Conservation (phyloP, 2,888 invertebrate species). For the Herminia tarsipennalis region DNA sequence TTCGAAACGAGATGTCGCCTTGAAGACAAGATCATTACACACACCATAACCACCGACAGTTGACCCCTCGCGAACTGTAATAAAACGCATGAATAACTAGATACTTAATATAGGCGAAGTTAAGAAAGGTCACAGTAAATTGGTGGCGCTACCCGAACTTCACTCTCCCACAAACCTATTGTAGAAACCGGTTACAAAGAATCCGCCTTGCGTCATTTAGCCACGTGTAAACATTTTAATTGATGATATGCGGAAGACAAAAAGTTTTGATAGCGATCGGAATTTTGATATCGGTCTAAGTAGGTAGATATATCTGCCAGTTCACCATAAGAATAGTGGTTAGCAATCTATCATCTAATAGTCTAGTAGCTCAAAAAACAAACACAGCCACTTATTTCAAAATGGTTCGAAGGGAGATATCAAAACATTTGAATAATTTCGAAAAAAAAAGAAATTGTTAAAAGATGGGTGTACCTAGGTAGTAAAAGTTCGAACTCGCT, state of each 20-base stretch:
- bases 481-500: no score
- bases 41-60: constrained; percentile 55
- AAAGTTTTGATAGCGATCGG: constrained; percentile 67
- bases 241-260: constrained; percentile 82
- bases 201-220: constrained; percentile 76
- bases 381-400: no score
- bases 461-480: no score
- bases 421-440: no score
- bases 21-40: constrained; percentile 70
- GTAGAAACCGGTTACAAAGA: constrained; percentile 74
- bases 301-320: constrained; percentile 46
- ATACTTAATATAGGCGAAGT: constrained; percentile 39
- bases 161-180: constrained; percentile 74
- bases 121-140: constrained; percentile 60
- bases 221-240: constrained; percentile 83
- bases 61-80: constrained; percentile 52
- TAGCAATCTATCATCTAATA: no score
- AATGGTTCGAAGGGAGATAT: no score
- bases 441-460: no score
- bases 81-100: constrained; percentile 31
- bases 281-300: constrained; percentile 57
- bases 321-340: constrained; percentile 29
- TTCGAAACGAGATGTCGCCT: constrained; percentile 76
- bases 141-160: constrained; percentile 73
- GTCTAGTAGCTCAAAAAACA: no score